phyloP scores from a whole-genome alignment of 1,140 invertebrate genomes.

The Lepidurus arcticus region DNA sequence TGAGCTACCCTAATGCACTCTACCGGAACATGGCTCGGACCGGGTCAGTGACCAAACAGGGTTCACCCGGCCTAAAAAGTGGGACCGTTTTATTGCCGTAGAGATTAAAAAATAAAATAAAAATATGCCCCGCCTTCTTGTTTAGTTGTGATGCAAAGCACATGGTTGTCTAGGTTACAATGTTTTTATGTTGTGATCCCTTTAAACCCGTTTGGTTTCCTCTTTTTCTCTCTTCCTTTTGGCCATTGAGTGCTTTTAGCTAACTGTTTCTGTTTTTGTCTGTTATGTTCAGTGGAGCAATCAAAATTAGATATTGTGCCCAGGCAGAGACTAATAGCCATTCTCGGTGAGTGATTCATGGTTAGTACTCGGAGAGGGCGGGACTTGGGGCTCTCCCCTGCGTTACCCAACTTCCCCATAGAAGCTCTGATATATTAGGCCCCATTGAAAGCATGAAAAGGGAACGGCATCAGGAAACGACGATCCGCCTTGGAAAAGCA shows the following conservation, averaged over 20 bases:
- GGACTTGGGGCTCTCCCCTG: not conserved
- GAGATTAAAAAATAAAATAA: not conserved
- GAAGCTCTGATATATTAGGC: not conserved
- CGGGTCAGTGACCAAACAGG: slow-evolving; percentile 7
- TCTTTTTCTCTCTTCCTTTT: not conserved
- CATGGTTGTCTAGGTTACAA: not conserved
- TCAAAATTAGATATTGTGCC: not conserved
- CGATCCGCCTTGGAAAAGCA: slow-evolving; percentile 19
- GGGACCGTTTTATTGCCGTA: not conserved
- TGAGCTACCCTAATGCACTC: not conserved
- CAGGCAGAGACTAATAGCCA: not conserved
- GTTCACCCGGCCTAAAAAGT: not conserved
- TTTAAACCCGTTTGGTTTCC: not conserved
- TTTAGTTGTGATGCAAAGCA: not conserved
- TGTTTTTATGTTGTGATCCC: not conserved
- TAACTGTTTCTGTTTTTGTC: slow-evolving; percentile 10
- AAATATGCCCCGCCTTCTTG: not conserved
- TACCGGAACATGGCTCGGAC: not conserved
- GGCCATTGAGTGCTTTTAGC: not conserved
- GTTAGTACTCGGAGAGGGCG: not conserved
- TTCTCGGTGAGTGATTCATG: slow-evolving; percentile 7
- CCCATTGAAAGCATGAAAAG: slow-evolving; percentile 15
- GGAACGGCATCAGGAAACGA: slow-evolving; percentile 12
- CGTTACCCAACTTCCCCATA: not conserved
- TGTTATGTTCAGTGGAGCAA: not conserved